Conservation (phyloP, 2,113 vertebrate species). For the Semnopithecus entellus region DNA sequence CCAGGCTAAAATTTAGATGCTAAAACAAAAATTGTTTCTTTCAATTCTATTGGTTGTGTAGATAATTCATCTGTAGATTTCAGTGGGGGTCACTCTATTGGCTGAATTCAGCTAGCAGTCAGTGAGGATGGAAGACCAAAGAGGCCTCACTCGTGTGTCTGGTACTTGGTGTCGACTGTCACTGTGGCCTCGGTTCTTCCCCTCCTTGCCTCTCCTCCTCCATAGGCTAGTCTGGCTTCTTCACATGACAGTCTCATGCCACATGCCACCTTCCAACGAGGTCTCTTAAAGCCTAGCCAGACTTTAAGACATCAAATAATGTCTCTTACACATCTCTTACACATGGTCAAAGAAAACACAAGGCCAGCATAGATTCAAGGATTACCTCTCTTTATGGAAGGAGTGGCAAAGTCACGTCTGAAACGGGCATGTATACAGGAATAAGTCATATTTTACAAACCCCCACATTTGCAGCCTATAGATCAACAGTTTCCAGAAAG, state of each 20-base stretch:
- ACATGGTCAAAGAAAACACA: background rate
- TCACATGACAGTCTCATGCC: background rate
- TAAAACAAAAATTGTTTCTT: background rate
- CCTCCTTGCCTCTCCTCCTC: background rate
- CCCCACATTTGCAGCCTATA: too few species aligned
- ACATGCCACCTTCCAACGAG: background rate
- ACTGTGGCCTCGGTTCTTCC: fast-evolving
- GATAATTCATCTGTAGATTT: background rate
- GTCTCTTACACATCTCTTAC: background rate
- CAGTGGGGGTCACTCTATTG: fast-evolving
- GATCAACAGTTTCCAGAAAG: background rate
- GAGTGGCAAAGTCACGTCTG: background rate
- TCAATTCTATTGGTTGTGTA: background rate
- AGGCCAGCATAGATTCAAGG: background rate
- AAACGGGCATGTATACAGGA: background rate
- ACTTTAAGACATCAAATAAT: background rate
- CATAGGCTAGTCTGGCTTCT: background rate
- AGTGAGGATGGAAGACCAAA: background rate
- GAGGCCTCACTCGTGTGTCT: background rate
- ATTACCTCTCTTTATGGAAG: background rate
- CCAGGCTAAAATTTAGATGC: background rate
- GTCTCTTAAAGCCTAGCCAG: background rate
- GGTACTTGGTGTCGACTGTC: background rate
- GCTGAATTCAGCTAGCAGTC: background rate
- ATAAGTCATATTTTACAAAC: background rate